Percentiles rank a stretch among this genome's conserved stretches.
Conservation (phyloP, 2,113 vertebrate species). For the Nothobranchius kuhntae region DNA sequence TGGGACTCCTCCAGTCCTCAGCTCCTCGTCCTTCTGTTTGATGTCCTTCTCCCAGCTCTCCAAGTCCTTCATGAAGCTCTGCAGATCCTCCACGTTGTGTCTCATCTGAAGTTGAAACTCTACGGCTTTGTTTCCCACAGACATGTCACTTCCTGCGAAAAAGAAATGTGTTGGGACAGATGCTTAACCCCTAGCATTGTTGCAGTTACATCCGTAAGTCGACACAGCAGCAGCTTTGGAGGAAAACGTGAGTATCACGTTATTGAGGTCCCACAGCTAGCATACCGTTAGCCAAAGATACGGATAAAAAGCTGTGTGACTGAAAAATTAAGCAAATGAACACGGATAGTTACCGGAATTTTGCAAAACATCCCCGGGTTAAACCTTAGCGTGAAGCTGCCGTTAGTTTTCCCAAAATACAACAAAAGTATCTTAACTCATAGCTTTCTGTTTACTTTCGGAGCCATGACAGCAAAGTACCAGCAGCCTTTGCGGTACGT, state of each 20-base stretch:
- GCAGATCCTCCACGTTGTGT: constrained; percentile 92
- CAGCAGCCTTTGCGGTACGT: constrained; percentile 44
- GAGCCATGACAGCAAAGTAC: constrained; percentile 74
- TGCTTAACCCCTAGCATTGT: neutral
- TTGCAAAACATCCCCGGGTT: neutral
- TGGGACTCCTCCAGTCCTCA: constrained; percentile 76
- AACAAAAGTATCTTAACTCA: constrained; percentile 1
- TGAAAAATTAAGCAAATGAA: too few species aligned
- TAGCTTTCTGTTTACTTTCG: constrained; percentile 58
- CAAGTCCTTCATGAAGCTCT: constrained; percentile 91
- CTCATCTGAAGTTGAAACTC: constrained; percentile 93
- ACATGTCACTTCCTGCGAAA: constrained; percentile 77
- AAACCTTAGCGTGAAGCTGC: too few species aligned
- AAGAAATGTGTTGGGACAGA: constrained; percentile 20
- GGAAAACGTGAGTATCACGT: constrained; percentile 22
- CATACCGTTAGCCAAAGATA: neutral
- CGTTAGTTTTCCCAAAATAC: neutral
- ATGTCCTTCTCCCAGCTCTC: constrained; percentile 94
- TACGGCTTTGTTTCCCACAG: constrained; percentile 83
- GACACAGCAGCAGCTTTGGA: neutral
- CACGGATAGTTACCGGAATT: neutral
- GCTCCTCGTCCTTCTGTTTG: constrained; percentile 87
- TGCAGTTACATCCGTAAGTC: neutral
- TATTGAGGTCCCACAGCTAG: constrained; percentile 2
- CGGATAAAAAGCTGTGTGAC: too few species aligned